Base-by-base conservation (phyloP, 2,888 invertebrate species). In the Philopedon plagiatum region DNA sequence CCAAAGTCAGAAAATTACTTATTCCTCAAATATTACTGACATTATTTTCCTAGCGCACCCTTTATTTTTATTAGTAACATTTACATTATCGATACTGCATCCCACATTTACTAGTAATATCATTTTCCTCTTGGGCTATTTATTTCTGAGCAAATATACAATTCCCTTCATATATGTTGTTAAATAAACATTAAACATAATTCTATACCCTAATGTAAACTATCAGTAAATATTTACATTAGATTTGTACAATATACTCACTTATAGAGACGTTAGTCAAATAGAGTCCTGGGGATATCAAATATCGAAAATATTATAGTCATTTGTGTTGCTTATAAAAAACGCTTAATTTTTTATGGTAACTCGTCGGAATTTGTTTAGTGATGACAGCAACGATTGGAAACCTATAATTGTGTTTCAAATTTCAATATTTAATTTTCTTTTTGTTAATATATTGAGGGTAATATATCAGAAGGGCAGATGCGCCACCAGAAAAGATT, bases 141-240 rank as follows among this genome's bases (percentile, higher is more conserved):
- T 54, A 15, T 54, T 29, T 54, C 8, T 29, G 51, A 29, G 13
- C 51, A 54, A 29, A 29, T 15, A 29, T 26, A 51, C 13, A 15
- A 54, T 29, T 54, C 51, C 51, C 51, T 54, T 5, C 13, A 46
- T 11, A 49, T 49, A 26, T 26, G 51, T 54, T 29, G 29, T 29
- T 26, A 26, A 26, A 51, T 29, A 51, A 51, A 51, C 29, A 51
- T 13, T 29, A 51, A 51, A 51, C 26, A 54, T 54, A 18, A 54
- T 54, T 54, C 23, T 21, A 46, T 54, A 54, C 51, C 29, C 51
- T 32, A 29, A 54, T 29, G 51, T 54, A 29, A 54, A 29, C 51
- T 54, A 18, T 54, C 29, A 4, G 51, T 54, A 54, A 54, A 54
- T 54, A 54, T 54, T 54, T 54, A 54, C 23, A 1, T 29, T 29